phyloP scores from a whole-genome alignment of 2,888 invertebrate genomes.

The Platycheirus albimanus region DNA sequence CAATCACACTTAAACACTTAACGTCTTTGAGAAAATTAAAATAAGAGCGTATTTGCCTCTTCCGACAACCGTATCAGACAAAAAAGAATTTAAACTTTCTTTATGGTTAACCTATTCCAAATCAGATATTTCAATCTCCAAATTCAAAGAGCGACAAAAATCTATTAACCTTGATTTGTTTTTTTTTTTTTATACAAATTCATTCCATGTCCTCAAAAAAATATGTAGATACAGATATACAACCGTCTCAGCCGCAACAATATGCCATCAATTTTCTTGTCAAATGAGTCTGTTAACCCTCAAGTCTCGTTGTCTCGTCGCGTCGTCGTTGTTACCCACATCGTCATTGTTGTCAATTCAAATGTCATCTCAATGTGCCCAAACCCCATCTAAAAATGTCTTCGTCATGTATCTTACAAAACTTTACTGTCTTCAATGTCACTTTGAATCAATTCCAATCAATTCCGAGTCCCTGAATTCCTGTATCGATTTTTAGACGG shows the following conservation, averaged over 20 bases:
- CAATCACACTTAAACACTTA: too few relatives aligned
- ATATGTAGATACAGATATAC: neutral
- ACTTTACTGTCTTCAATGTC: slow-evolving; percentile 71
- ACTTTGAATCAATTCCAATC: slow-evolving; percentile 73
- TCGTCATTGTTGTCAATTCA: slow-evolving; percentile 49
- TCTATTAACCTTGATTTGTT: slow-evolving; percentile 12
- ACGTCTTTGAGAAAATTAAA: too few relatives aligned
- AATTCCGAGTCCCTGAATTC: slow-evolving; percentile 66
- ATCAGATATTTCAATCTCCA: neutral
- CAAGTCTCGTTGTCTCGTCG: slow-evolving; percentile 40
- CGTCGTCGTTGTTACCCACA: slow-evolving; percentile 41
- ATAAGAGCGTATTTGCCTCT: too few relatives aligned
- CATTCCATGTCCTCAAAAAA: neutral
- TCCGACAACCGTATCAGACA: too few relatives aligned
- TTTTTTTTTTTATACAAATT: neutral
- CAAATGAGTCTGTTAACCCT: slow-evolving; percentile 76
- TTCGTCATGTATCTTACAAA: slow-evolving; percentile 73
- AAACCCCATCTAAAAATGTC: slow-evolving; percentile 63
- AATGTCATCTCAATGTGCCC: slow-evolving; percentile 74
- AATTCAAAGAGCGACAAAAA: neutral
- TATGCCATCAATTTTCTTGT: slow-evolving; percentile 76
- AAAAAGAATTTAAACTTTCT: too few relatives aligned
- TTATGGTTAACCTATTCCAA: neutral
- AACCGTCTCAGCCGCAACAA: slow-evolving; percentile 43
- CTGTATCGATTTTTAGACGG: slow-evolving; percentile 69